phyloP scores from a whole-genome alignment of 2,797 vertebrate genomes.

The Peromyscus melanophrys region DNA sequence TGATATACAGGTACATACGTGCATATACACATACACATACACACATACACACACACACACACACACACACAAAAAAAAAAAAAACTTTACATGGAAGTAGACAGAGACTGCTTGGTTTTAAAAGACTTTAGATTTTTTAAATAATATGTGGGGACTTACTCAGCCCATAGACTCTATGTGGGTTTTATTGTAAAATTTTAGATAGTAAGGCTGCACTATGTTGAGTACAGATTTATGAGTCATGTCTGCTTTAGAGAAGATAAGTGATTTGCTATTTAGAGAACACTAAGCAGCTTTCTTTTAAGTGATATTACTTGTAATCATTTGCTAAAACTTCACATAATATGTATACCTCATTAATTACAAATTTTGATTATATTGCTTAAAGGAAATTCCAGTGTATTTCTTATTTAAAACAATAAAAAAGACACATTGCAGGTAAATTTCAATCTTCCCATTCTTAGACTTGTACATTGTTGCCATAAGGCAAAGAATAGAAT shows the following conservation, averaged over 20 bases:
- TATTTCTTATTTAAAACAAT: background rate
- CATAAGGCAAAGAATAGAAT: background rate
- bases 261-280: background rate
- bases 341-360: conserved; percentile 11
- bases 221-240: background rate
- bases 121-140: background rate
- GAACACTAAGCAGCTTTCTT: background rate
- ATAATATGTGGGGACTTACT: background rate
- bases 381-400: background rate
- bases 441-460: background rate
- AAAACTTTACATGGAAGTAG: background rate
- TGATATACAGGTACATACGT: background rate
- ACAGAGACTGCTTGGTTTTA: background rate
- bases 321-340: background rate
- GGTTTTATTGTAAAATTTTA: background rate
- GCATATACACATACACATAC: too few relatives aligned
- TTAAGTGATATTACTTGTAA: background rate
- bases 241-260: background rate
- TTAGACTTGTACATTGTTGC: background rate
- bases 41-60: background rate
- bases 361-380: background rate
- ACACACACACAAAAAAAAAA: background rate
- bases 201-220: background rate
- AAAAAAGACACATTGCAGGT: background rate
- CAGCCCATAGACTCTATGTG: background rate